Conservation (phyloP, 2,113 vertebrate species). For the Plecturocebus donacophilus region DNA sequence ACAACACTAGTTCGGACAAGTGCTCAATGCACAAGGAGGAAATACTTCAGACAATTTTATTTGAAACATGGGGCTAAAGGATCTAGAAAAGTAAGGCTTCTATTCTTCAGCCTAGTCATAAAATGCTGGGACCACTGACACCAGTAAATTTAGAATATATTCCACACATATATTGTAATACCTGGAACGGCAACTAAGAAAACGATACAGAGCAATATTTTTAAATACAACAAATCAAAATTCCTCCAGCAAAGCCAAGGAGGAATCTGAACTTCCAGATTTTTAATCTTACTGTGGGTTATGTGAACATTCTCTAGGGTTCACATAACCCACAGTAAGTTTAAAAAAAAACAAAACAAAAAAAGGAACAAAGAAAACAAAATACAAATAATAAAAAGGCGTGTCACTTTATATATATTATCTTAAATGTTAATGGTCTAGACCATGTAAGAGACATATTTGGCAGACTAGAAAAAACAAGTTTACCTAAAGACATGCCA, state of each 20-base stretch:
- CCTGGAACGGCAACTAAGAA: neutral
- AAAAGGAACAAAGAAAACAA: neutral
- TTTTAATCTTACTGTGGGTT: too few relatives aligned
- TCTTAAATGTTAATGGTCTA: neutral
- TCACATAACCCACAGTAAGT: neutral
- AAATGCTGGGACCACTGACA: rapidly evolving
- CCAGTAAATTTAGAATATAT: neutral
- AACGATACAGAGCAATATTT: neutral
- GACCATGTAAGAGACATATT: neutral
- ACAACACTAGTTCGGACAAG: neutral
- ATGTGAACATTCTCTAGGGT: too few relatives aligned
- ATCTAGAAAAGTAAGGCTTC: neutral
- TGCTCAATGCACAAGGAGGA: neutral
- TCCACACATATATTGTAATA: rapidly evolving
- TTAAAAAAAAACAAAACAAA: neutral
- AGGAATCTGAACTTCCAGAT: too few relatives aligned
- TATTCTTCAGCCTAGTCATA: neutral
- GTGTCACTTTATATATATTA: neutral
- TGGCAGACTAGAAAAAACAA: neutral
- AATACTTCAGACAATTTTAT: neutral
- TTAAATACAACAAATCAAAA: neutral
- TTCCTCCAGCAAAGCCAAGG: too few relatives aligned
- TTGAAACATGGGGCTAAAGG: neutral
- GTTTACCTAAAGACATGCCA: neutral
- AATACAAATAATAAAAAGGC: neutral